Base-by-base conservation (phyloP, 2,113 vertebrate genomes). In the Rhipidura dahli region DNA sequence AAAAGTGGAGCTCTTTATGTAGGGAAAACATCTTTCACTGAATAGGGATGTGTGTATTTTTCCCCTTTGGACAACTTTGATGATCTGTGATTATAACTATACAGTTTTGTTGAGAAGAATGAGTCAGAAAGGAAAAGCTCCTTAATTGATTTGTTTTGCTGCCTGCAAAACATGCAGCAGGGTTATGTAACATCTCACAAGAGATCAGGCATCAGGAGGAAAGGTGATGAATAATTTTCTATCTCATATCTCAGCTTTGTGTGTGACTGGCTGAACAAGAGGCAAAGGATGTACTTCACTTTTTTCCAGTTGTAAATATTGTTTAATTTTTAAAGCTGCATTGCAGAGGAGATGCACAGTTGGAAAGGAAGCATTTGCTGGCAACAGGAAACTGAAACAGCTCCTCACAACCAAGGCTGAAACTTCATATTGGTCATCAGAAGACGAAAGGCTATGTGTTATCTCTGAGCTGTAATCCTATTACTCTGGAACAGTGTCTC, bases 381-480 rank as follows among this genome's bases (percentile, higher is more conserved):
- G n/a, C 3, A 6, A 9, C 30, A 23, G 16, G 31, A 72, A 86
- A 65, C 66, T 61, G 61, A 47, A 95, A 56, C 54, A 65, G 57
- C 54, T 87, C 42, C 22, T 65, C 39, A 15, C 59, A 86, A 35
- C 30, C 63, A 26, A 30, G 66, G 37, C 94, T 84, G 80, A 84
- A 91, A 87, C 90, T 93, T 96, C 81, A 50, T 69, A 54, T 87
- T 91, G 91, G 84, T 71, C 87, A 63, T 69, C 33, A 80, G 65
- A 88, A 95, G 91, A 96, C 78, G 87, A 96, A 96, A 91, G 87
- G 64, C 61, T 45, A 13, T 23, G 56, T 70, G 79, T 89, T 95
- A 57, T 96, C 94, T 94, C 70, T 44, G 87, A 90, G 82, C 93
- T 77, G 76, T 95, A 93, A 95, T 96, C 95, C 82, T 95, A 81